Percentiles rank a stretch among this genome's conserved stretches.
Evolutionary conservation across 53 echinoderm and acorn worm species (phyloP).

Genomic region (Holothuria leucospilota): DNA sequence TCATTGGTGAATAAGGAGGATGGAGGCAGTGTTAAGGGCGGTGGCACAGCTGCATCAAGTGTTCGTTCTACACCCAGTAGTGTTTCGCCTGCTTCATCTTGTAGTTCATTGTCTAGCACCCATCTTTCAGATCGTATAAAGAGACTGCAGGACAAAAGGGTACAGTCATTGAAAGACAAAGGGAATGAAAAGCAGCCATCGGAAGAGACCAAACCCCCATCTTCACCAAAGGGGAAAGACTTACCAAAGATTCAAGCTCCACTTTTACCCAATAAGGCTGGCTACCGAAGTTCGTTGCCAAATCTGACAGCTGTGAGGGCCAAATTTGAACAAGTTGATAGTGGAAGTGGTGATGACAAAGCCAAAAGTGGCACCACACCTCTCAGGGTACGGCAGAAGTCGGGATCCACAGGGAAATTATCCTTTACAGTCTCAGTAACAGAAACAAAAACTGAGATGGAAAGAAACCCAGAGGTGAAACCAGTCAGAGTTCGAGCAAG

Average conservation of each 20-base stretch:
- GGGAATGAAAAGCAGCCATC: neutral
- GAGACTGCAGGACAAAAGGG: conserved; percentile 65
- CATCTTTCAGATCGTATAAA: conserved; percentile 80
- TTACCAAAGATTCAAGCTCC: conserved; percentile 46
- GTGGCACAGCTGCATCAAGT: conserved; percentile 68
- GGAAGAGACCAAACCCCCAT: conserved; percentile 11
- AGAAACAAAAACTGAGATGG: conserved; percentile 52
- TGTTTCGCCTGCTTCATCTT: conserved; percentile 94
- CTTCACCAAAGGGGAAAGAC: conserved; percentile 40
- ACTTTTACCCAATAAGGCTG: conserved; percentile 47
- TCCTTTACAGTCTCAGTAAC: conserved; percentile 69
- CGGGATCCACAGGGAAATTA: conserved; percentile 49
- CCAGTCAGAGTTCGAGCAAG: conserved; percentile 54
- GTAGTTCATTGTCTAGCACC: conserved; percentile 75
- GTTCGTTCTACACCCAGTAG: conserved; percentile 82
- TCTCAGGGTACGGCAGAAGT: conserved; percentile 35
- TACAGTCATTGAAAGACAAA: conserved; percentile 9
- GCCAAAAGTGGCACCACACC: neutral
- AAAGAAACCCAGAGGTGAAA: conserved; percentile 47
- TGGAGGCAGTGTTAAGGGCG: conserved; percentile 44
- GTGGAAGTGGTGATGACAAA: neutral
- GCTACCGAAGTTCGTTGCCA: conserved; percentile 82
- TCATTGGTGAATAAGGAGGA: conserved; percentile 41
- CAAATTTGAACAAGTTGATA: conserved; percentile 76
- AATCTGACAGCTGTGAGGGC: conserved; percentile 76